Percentiles rank a stretch among this genome's conserved stretches.
Conservation (phyloP, 2,888 invertebrate genomes). For the Macrophya alboannulata region DNA sequence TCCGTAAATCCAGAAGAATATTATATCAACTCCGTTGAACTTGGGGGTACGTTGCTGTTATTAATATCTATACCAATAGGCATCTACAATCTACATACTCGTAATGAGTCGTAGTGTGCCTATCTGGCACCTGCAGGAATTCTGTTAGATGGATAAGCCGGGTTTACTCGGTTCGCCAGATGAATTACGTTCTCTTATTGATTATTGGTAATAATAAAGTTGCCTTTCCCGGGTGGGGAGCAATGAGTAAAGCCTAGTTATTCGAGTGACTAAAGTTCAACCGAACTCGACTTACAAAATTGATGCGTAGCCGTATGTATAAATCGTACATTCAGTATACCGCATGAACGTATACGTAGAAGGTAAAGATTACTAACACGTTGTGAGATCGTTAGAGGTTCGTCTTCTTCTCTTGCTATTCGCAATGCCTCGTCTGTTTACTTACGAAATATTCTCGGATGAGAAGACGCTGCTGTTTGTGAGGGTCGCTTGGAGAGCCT, state of each 20-base stretch:
- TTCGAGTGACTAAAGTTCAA: background rate
- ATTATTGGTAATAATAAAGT: conserved; percentile 4
- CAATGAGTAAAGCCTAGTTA: conserved; percentile 1
- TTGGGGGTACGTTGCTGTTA: background rate
- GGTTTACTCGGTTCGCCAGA: background rate
- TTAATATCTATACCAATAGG: background rate
- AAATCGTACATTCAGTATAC: background rate
- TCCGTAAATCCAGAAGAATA: background rate
- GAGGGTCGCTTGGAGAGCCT: background rate
- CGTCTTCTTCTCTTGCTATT: background rate
- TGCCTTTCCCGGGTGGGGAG: background rate
- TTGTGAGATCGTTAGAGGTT: background rate
- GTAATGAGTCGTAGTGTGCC: background rate
- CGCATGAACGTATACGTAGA: background rate
- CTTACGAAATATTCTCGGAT: background rate
- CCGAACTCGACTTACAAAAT: background rate
- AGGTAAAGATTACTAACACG: background rate
- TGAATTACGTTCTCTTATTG: background rate
- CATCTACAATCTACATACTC: background rate
- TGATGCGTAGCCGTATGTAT: background rate
- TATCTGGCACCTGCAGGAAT: background rate
- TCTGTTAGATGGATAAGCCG: background rate
- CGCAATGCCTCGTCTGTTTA: background rate
- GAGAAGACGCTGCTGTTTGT: background rate
- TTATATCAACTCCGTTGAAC: background rate